These are phyloP conservation scores for Ciona savignyi DNA, from an alignment of 23 tunicate species.

Conservation along the genomic window DNA sequence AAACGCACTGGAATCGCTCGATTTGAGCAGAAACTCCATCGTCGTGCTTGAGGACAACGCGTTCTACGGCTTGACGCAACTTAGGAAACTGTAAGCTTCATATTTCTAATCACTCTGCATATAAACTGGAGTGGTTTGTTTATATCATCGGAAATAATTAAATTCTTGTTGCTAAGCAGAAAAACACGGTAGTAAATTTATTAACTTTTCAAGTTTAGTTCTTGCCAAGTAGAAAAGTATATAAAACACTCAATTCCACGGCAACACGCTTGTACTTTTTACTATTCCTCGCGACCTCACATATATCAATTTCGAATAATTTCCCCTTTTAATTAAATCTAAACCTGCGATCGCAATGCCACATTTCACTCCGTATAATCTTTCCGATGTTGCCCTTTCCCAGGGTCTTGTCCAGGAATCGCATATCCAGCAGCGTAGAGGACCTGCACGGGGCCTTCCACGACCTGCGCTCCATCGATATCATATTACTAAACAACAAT, in stretches of 20 bases:
- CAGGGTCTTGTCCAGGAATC: conserved; percentile 61
- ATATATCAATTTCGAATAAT: too few relatives aligned
- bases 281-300: neutral
- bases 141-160: too few relatives aligned
- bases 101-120: too few relatives aligned
- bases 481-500: conserved; percentile 34
- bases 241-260: too few relatives aligned
- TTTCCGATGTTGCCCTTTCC: neutral
- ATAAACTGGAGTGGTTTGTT: too few relatives aligned
- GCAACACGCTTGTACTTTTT: too few relatives aligned
- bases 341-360: neutral
- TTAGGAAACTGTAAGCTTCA: conserved; percentile 37
- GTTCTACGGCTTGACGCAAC: conserved; percentile 23
- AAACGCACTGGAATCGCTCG: conserved; percentile 15
- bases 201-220: too few relatives aligned
- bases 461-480: conserved; percentile 17
- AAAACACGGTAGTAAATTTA: too few relatives aligned
- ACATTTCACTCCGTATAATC: neutral
- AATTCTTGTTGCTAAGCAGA: too few relatives aligned
- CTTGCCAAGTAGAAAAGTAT: too few relatives aligned
- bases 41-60: conserved; percentile 41
- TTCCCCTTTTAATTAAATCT: neutral
- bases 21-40: conserved; percentile 44
- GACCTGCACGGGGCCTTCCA: conserved; percentile 57
- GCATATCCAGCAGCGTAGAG: conserved; percentile 64